Base-by-base conservation (phyloP, 2,113 vertebrate genomes). In the Zapus hudsonius region DNA sequence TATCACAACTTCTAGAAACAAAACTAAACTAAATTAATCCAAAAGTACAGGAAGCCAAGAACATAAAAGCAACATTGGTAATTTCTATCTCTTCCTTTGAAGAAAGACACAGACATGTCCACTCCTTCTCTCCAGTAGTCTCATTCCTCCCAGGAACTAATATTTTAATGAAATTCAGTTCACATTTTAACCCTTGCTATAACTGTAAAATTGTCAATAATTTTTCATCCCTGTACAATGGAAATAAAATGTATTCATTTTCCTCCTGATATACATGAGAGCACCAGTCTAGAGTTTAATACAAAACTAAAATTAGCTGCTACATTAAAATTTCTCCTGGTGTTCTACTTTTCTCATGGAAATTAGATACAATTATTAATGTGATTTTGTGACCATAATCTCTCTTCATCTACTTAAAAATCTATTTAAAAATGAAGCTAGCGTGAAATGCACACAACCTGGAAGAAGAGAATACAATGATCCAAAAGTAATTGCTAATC, bases 241-340 rank as follows among this genome's bases (percentile, higher is more conserved):
- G 44, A 75, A 84, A 80, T 27, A 27, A 78, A 89, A 33, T 89
- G 82, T 82, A 82, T 92, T 95, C 86, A 92, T 92, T 86, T 81
- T 55, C 70, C 33, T 89, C 44, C 67, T 57, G 90, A 80, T 72
- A 81, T 74, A 69, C 25, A 19, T 74, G 29, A 76, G 17, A 40
- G 44, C 52, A 76, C 86, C 88, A 76, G 66, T 66, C 63, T 40
- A 81, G 31, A 76, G 13, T 81, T 90, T 20, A 78, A 94, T 82
- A 79, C 90, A 85, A 95, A 76, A 22, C 79, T 90, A 73, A 90
- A 93, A 92, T 95, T 91, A 92, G 75, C 27, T 59, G 29, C 66
- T 23, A 67, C 85, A 83, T 92, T 90, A 91, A 78, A 82, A 67
- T 81, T 88, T 91, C 29, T 78, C 80, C 59, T 87, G 17, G 42